Percentiles rank a stretch among this genome's conserved stretches.
Conservation (phyloP, 1,140 invertebrate genomes). For the Belonocnema kinseyi region DNA sequence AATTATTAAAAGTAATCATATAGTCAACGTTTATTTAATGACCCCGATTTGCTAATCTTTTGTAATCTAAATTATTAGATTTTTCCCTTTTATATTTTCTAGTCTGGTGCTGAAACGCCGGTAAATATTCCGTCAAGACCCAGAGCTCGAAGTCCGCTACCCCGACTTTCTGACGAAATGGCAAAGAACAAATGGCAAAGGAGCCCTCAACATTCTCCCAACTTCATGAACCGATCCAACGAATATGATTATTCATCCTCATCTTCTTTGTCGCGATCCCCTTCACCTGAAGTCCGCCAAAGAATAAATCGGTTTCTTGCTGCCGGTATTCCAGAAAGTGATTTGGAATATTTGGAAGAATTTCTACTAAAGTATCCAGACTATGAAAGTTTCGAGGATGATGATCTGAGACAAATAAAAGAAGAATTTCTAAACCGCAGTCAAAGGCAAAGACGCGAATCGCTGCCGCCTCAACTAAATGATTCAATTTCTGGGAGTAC, state of each 20-base stretch:
- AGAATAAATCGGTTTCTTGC: neutral
- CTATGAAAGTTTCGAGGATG: no score
- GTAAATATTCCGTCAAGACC: neutral
- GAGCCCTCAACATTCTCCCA: neutral
- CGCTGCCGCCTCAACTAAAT: no score
- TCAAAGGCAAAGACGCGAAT: no score
- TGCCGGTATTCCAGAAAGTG: no score
- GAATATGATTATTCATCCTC: neutral
- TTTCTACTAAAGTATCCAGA: no score
- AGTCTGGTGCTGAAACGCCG: neutral
- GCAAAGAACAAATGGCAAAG: neutral
- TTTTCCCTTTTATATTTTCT: neutral
- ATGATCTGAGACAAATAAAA: no score
- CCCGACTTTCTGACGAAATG: slow-evolving; percentile 9
- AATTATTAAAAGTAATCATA: no score
- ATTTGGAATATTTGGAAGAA: no score
- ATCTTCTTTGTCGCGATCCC: neutral
- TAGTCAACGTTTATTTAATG: no score
- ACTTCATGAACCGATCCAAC: neutral
- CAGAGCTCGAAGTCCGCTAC: neutral
- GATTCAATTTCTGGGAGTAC: no score
- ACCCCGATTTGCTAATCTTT: no score
- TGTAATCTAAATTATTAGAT: neutral
- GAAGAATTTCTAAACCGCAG: no score
- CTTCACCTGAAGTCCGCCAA: neutral